Evolutionary conservation across 2,113 vertebrate species (phyloP), one percentile per base, ranked within the genome.

Genomic region (Bubo bubo): DNA sequence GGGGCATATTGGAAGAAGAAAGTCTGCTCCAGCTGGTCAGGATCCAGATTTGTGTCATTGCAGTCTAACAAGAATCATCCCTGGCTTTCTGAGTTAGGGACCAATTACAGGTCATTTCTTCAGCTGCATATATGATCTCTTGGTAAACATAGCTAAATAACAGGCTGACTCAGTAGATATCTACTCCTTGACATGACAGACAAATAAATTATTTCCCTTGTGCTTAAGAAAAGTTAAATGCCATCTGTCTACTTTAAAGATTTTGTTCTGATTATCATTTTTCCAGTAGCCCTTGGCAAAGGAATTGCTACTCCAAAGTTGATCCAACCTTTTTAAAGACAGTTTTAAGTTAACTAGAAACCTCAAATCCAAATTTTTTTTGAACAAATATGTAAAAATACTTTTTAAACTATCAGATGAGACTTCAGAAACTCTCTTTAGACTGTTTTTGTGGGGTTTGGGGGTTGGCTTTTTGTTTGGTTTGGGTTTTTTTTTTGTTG

Each of bases 71-170:
- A 85, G 50, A 86, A 60, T 47, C 15, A 12, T 49, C 14, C 72
- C 50, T 59, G 19, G 1, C 26, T 93, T 45, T 80, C n/a, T 63
- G 52, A 89, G 26, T 9, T 52, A n/a, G 23, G 49, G 43, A 49
- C 45, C 74, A 94, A 73, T 94, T 95, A 95, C n/a, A 93, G 80
- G 72, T 66, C 81, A 83, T 80, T 95, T 94, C 83, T 85, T 89
- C 73, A 72, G 30, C 68, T 64, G 34, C 23, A 53, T 55, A 55
- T 22, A 49, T 32, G 55, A 79, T 86, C 55, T 79, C 56, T 82
- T 68, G 49, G 59, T 88, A 93, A 96, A 71, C 47, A 86, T 23
- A 50, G 20, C 3, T 88, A 86, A 92, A 76, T 88, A 92, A 83
- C 35, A 47, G n/a, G 10, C 39, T 85, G 56, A 89, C 49, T 88